Base-by-base conservation (phyloP, 2,888 invertebrate species). In the Smittia aterrima region DNA sequence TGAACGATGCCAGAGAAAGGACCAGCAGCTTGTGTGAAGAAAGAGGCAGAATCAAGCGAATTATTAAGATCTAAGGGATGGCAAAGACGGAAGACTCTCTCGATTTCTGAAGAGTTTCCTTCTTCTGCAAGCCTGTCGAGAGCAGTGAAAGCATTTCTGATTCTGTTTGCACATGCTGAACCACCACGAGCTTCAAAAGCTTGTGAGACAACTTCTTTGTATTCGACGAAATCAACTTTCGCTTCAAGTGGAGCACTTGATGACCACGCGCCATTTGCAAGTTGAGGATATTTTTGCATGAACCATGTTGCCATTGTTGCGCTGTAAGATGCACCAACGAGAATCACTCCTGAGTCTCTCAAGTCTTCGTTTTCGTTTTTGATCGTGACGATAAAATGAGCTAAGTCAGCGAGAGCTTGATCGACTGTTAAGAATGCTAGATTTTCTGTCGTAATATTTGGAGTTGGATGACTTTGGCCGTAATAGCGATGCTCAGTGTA, bases 401-500 rank as follows among this genome's bases (percentile, higher is more conserved):
- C 89, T 11, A 90, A 82, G 79, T 90, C 90, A 0, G 87, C 89
- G 13, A 90, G 79, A 0, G 90, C 88, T 78, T 90, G 90, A 73
- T 87, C 88, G 0, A 88, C 86, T 79, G 84, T 87, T 18, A 90
- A 79, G 78, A 86, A 89, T 67, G 86, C 83, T 7, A 90, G 80
- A 78, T 86, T 89, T 76, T 85, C 85, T 0, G 85, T 80, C 27
- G 85, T 84, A 74, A 87, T 84, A 66, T 86, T 81, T 0, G 75
- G 76, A 1, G 88, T 88, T 0, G 93, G 93, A 75, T 85, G 85
- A 76, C 91, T 92, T 73, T 86, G 78, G 0, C 94, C 94, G 79
- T 94, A 95, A 80, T 87, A 95, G 77, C 94, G 85, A 80, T 95
- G 94, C 79, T 95, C 95, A 0, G 92, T 88, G 77, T 89, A 89